phyloP scores from a whole-genome alignment of 2,888 invertebrate genomes.

The Leptopilina drosophilae region DNA sequence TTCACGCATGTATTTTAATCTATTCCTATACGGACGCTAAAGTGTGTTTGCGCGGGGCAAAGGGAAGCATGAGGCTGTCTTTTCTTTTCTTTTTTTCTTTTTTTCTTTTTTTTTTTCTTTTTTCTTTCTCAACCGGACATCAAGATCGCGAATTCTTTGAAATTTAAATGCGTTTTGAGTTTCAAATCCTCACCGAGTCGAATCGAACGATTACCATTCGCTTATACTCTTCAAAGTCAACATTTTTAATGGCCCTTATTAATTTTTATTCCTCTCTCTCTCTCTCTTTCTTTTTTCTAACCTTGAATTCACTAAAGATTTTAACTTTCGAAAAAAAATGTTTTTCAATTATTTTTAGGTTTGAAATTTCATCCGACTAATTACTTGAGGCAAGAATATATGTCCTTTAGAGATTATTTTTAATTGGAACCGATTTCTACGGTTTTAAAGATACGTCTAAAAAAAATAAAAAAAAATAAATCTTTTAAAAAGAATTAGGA shows the following conservation, averaged over 20 bases:
- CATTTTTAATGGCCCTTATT: conserved; percentile 24
- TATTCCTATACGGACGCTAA: conserved; percentile 28
- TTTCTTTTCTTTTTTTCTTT: neutral
- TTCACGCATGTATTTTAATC: conserved; percentile 30
- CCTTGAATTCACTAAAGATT: neutral
- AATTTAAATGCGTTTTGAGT: conserved; percentile 34
- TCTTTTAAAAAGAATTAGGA: too few species aligned
- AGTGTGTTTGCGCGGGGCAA: neutral
- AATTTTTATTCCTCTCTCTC: neutral
- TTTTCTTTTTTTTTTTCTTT: neutral
- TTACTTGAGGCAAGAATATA: too few species aligned
- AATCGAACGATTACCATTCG: conserved; percentile 36
- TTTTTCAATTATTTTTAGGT: neutral
- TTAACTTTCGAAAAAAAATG: neutral
- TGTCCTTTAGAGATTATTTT: too few species aligned
- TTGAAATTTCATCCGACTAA: too few species aligned
- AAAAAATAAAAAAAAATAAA: too few species aligned
- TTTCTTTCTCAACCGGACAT: conserved; percentile 1
- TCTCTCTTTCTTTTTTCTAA: neutral
- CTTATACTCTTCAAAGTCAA: conserved; percentile 17
- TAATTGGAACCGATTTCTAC: too few species aligned
- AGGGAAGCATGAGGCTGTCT: neutral
- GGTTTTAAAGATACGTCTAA: too few species aligned
- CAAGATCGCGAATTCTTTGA: conserved; percentile 37
- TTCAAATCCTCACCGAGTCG: conserved; percentile 30